Evolutionary conservation across 2,113 vertebrate genomes (phyloP).

Genomic region (Cyprinodon brontotheroides): DNA sequence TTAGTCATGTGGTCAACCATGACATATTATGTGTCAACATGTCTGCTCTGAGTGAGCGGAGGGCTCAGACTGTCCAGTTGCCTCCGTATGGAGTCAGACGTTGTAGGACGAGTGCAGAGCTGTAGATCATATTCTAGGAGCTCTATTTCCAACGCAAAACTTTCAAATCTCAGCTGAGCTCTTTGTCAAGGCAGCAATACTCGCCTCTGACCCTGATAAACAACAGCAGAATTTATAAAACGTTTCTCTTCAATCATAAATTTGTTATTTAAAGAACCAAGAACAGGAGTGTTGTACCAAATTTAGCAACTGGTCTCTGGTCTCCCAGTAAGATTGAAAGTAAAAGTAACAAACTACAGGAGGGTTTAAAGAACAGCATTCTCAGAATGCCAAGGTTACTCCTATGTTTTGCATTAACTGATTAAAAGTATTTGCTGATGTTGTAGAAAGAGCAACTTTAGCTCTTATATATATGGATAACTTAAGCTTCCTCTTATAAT

Average conservation of each 20-base stretch:
- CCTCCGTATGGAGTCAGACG: conserved; percentile 17
- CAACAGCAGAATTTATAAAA: background rate
- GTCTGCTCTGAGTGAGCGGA: conserved; percentile 13
- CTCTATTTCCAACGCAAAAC: background rate
- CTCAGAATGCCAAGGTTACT: too few relatives aligned
- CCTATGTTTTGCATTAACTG: background rate
- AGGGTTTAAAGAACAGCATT: too few relatives aligned
- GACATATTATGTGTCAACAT: background rate
- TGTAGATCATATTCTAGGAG: background rate
- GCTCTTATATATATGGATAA: too few relatives aligned
- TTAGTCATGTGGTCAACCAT: background rate
- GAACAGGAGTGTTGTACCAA: background rate
- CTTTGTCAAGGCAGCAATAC: background rate
- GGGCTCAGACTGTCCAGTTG: conserved; percentile 33
- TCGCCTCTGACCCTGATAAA: background rate
- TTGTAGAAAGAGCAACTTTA: too few relatives aligned
- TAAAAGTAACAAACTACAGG: background rate
- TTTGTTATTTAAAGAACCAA: background rate
- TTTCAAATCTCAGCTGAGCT: background rate
- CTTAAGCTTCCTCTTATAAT: too few relatives aligned
- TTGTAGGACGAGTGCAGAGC: background rate
- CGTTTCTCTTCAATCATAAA: background rate
- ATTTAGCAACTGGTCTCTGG: background rate
- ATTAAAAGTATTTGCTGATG: background rate
- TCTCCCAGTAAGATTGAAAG: background rate